Percentiles rank a stretch among this genome's conserved stretches.
phyloP scores from a whole-genome alignment of 2,888 invertebrate species.

The Pristionchus fissidentatus region DNA sequence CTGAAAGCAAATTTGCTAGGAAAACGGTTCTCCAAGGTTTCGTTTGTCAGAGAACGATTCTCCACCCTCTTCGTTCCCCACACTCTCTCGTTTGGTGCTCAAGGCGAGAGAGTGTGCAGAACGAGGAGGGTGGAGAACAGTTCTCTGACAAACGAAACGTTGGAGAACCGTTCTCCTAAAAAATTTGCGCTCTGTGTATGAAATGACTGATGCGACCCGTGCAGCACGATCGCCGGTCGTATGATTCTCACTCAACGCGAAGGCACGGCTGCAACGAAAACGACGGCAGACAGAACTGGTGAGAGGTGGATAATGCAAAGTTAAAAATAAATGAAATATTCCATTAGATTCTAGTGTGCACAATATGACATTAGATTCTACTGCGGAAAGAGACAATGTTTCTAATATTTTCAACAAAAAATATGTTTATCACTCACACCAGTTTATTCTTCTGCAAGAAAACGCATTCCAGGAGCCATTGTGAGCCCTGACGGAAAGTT shows the following conservation, averaged over 20 bases:
- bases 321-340: background rate
- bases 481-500: constrained; percentile 64
- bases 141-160: too few relatives aligned
- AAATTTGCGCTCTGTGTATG: background rate
- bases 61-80: background rate
- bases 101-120: too few relatives aligned
- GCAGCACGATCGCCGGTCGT: constrained; percentile 63
- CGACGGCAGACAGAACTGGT: constrained; percentile 18
- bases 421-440: too few relatives aligned
- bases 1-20: background rate
- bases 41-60: too few relatives aligned
- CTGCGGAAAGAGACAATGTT: too few relatives aligned
- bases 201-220: too few relatives aligned
- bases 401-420: too few relatives aligned
- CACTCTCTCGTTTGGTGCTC: background rate
- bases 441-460: too few relatives aligned
- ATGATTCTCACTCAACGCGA: constrained; percentile 68
- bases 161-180: background rate
- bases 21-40: background rate
- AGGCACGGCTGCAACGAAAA: constrained; percentile 63
- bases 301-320: too few relatives aligned
- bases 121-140: too few relatives aligned
- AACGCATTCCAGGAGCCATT: constrained; percentile 54
- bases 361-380: constrained; percentile 15
- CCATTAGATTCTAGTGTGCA: background rate